Base-by-base conservation (phyloP, 2,888 invertebrate genomes). In the Argynnis bischoffii region DNA sequence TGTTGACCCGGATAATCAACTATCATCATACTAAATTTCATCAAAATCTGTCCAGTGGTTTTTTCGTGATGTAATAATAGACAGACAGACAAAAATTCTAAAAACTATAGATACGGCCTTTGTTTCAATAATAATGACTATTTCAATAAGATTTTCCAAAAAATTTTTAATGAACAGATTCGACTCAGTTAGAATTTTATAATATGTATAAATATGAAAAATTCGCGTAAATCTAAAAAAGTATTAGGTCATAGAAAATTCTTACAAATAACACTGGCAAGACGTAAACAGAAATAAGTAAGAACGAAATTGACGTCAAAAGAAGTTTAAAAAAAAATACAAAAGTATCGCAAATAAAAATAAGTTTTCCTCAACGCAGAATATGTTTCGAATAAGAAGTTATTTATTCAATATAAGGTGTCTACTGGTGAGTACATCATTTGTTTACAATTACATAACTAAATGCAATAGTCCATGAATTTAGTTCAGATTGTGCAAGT, bases 331-430 rank as follows among this genome's bases (percentile, higher is more conserved):
- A n/a, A 16, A n/a, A 26, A 55, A 6, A 8, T 15, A n/a, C 55
- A 26, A 6, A 31, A n/a, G 3, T 26, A 41, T 41, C 35, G 35
- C 35, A 26, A 8, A 41, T 8, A 41, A 48, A 59, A n/a, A 48
- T 47, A 59, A 3, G n/a, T 14, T 16, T 13, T 14, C 18, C 14
- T 56, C 5, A 53, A 51, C 54, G 60, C 15, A 70, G 72, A 80
- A 71, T 75, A 88, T 88, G 87, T 80, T 82, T 67, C 79, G 84
- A 74, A 75, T 79, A 56, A 77, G 81, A 53, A 72, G 75, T 14
- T 72, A 76, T 63, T 71, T 79, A 55, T 41, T 77, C 16, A 74
- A 72, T 68, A 74, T 77, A 47, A 80, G 81, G 75, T 74, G 70
- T 69, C 66, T 86, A 61, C 70, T 84, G 74, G 88, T 88, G 73